phyloP scores from a whole-genome alignment of 1,140 invertebrate genomes.

The Macrobrachium rosenbergii region DNA sequence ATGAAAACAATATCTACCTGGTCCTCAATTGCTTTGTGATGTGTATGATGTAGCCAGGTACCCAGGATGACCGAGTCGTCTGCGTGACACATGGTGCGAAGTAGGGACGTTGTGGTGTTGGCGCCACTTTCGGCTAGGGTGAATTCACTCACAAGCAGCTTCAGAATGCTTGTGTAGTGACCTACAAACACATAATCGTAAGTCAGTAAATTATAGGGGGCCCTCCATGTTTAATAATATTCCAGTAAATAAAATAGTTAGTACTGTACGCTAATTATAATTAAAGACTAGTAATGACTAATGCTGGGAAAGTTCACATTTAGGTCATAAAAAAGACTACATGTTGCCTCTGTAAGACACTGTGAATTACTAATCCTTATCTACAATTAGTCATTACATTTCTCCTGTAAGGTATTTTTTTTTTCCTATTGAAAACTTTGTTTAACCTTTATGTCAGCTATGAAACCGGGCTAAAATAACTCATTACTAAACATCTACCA shows the following conservation, averaged over 20 bases:
- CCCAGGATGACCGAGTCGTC: constrained; percentile 87
- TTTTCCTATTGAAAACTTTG: no score
- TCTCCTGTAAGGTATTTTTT: constrained; percentile 37
- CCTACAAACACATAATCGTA: constrained; percentile 70
- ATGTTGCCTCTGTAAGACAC: no score
- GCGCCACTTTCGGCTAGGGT: constrained; percentile 95
- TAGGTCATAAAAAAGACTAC: no score
- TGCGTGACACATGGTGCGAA: constrained; percentile 89
- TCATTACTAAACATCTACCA: no score
- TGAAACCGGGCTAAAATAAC: neutral
- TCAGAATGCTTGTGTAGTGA: constrained; percentile 87
- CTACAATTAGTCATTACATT: neutral
- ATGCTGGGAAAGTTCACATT: no score
- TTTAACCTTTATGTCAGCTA: no score
- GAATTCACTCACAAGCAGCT: constrained; percentile 94
- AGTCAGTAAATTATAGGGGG: constrained; percentile 47
- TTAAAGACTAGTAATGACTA: no score
- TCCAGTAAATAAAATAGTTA: no score
- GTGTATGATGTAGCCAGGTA: constrained; percentile 93
- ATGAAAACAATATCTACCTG: constrained; percentile 83
- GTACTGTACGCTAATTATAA: no score
- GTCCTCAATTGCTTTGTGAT: constrained; percentile 97
- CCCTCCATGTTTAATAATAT: no score
- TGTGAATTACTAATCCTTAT: neutral
- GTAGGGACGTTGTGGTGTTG: constrained; percentile 92